Evolutionary conservation across 2,797 vertebrate genomes (phyloP), one percentile per base, ranked within the genome.

Genomic region (Antrozous pallidus): DNA sequence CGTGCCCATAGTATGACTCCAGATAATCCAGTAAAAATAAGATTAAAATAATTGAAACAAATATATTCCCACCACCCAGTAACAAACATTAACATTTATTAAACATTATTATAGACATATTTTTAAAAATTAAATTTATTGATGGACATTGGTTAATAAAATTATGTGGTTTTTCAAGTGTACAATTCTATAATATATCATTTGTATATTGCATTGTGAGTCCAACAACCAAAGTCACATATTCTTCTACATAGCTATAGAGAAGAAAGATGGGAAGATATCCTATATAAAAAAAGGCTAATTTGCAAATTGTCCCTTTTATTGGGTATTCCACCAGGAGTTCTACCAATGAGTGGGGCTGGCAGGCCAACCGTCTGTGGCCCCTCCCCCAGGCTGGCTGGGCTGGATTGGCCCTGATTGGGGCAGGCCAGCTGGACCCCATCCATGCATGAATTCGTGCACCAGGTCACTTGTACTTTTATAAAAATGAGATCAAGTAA

Each of bases 401-500:
- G 7, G 51, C 51, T 28, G 26, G 11, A 58, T 58, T 2, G 56
- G 26, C 56, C 26, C 11, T 58, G 12, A 58, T 13, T 6, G 56
- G 26, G 26, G 26, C 11, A 58, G 56, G 26, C 26, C 56, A 58
- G 26, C 5, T 12, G 11, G 26, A 58, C 12, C 56, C 26, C 56
- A 58, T 28, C 11, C 0, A 22, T 58, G 56, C 26, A 28, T 58
- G 56, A 58, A 58, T 58, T 58, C 9, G 5, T 58, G 5, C 26
- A 58, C 26, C 2, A 1, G 56, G 56, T 13, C 56, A 28, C 56
- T 58, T 28, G 56, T 42, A 61, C 20, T 38, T 78, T 78, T 17
- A 73, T 40, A 73, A 94, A 90, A 70, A 86, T 82, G 20, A 38
- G 12, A 70, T 45, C 17, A 58, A 63, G 14, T 47, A 83, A 65